Conservation (phyloP, 2,113 vertebrate genomes). For the Paratilapia polleni region DNA sequence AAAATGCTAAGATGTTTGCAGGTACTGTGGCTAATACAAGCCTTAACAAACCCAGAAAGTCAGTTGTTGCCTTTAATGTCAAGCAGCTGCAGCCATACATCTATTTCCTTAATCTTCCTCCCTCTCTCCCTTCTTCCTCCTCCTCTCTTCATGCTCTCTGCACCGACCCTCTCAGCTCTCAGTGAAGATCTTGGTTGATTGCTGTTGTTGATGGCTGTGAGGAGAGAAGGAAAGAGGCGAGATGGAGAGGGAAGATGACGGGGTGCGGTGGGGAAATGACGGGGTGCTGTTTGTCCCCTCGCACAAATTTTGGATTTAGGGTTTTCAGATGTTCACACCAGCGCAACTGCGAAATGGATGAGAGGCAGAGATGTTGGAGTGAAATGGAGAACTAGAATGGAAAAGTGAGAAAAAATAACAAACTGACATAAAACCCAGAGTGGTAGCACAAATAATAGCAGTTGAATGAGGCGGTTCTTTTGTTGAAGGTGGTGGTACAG, state of each 20-base stretch:
- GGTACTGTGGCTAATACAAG: background rate
- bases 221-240: constrained; percentile 49
- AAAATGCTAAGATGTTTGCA: background rate
- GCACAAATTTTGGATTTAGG: constrained; percentile 51
- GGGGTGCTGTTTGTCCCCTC: constrained; percentile 44
- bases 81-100: constrained; percentile 57
- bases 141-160: constrained; percentile 33
- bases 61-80: constrained; percentile 53
- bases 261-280: constrained; percentile 50
- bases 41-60: background rate
- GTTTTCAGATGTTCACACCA: constrained; percentile 53
- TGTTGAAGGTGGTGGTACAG: constrained; percentile 8
- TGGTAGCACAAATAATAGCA: constrained; percentile 43
- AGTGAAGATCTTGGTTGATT: constrained; percentile 59
- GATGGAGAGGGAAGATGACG: constrained; percentile 66
- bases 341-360: constrained; percentile 50
- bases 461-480: constrained; percentile 7
- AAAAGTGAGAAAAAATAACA: constrained; percentile 36
- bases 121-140: constrained; percentile 5
- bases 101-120: constrained; percentile 47
- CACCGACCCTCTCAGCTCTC: constrained; percentile 31
- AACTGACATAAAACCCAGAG: constrained; percentile 43
- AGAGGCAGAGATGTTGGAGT: background rate
- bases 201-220: constrained; percentile 58
- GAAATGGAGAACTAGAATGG: constrained; percentile 10